Percentiles rank a stretch among this genome's conserved stretches.
These are phyloP conservation scores for Panagrolaimus sp. DNA, from an alignment of 1,140 invertebrate species.

Conservation along the genomic window DNA sequence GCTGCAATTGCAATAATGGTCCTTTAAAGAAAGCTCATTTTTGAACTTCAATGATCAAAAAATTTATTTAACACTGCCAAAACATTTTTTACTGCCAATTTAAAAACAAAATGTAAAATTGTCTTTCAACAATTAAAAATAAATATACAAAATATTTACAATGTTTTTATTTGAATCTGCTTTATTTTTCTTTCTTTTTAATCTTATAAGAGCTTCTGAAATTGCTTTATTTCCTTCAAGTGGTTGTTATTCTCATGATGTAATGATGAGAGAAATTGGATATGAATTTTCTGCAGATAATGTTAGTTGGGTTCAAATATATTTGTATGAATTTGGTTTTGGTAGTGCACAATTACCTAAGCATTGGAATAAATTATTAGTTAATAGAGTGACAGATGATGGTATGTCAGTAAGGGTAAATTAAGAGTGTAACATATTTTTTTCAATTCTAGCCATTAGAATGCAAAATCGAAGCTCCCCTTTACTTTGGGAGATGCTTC, in stretches of 20 bases:
- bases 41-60: no score
- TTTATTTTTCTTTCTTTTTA: no score
- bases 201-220: neutral
- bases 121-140: no score
- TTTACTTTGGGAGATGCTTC: slow-evolving; percentile 40
- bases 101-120: no score
- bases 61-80: no score
- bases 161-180: no score
- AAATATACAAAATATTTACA: no score
- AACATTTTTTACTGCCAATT: no score
- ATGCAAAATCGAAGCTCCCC: slow-evolving; percentile 17
- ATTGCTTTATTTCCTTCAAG: slow-evolving; percentile 25
- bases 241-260: slow-evolving; percentile 48
- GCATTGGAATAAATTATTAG: slow-evolving; percentile 31
- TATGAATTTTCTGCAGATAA: slow-evolving; percentile 28
- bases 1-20: no score
- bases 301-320: slow-evolving; percentile 46
- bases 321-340: slow-evolving; percentile 47
- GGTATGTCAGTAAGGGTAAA: slow-evolving; percentile 1
- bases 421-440: no score
- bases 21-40: no score
- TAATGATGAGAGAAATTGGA: slow-evolving; percentile 50
- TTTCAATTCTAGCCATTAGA: slow-evolving; percentile 19
- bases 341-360: slow-evolving; percentile 29
- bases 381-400: slow-evolving; percentile 18